Conservation (phyloP, 2,888 invertebrate genomes). For the Enchytraeus crypticus region DNA sequence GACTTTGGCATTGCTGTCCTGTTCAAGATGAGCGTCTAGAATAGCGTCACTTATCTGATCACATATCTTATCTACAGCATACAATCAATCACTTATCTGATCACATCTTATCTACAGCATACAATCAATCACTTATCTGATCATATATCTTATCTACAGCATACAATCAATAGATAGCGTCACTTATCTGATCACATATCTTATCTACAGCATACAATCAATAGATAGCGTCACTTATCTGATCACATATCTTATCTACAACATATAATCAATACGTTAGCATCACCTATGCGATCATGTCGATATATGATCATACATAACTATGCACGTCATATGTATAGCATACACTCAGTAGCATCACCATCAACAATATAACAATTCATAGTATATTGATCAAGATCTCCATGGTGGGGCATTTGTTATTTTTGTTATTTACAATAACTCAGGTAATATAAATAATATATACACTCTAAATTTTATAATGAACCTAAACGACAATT, state of each 20-base stretch:
- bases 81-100: too few relatives aligned
- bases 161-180: too few relatives aligned
- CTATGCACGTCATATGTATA: slow-evolving; percentile 52
- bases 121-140: slow-evolving; percentile 52
- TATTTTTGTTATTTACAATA: too few relatives aligned
- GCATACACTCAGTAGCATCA: too few relatives aligned
- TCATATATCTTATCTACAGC: slow-evolving; percentile 52
- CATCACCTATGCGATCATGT: too few relatives aligned
- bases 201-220: slow-evolving; percentile 51
- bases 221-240: slow-evolving; percentile 53
- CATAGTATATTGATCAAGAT: too few relatives aligned
- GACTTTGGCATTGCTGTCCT: slow-evolving; percentile 93
- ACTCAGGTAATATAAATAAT: too few relatives aligned
- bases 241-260: slow-evolving; percentile 53
- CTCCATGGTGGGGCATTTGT: too few relatives aligned
- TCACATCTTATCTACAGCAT: slow-evolving; percentile 53
- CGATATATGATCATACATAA: slow-evolving; percentile 53
- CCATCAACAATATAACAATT: slow-evolving; percentile 53
- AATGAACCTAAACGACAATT: too few relatives aligned
- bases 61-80: slow-evolving; percentile 51
- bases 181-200: too few relatives aligned
- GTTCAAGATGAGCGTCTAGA: slow-evolving; percentile 67
- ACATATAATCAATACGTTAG: too few relatives aligned
- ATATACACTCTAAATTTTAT: too few relatives aligned
- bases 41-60: slow-evolving; percentile 53